These are phyloP conservation scores for Malurus melanocephalus DNA, from an alignment of 2,113 vertebrate species.

Conservation along the genomic window DNA sequence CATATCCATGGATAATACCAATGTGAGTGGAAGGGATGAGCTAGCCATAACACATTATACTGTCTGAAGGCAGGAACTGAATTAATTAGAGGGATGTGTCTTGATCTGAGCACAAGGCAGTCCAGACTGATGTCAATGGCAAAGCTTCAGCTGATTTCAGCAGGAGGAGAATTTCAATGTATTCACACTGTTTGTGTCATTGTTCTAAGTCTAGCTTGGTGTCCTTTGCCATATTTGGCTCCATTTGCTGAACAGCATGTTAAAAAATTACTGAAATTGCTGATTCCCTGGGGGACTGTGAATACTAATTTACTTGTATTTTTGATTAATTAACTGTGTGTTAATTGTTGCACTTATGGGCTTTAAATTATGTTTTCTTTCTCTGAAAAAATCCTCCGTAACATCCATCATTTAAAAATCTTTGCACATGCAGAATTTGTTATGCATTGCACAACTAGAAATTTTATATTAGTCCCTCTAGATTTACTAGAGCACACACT, in stretches of 20 bases:
- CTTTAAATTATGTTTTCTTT: not conserved
- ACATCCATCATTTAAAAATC: not conserved
- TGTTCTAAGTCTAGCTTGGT: not conserved
- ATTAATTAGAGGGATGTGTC: not conserved
- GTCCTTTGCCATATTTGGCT: not conserved
- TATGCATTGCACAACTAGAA: not conserved
- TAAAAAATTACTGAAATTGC: not conserved
- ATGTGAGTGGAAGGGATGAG: not conserved
- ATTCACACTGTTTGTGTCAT: not conserved
- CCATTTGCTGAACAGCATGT: not conserved
- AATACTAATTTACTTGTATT: not conserved
- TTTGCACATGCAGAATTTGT: not conserved
- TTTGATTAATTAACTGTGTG: not conserved
- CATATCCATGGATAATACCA: not conserved
- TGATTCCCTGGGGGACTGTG: not conserved
- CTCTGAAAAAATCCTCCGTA: not conserved
- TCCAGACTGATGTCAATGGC: not conserved
- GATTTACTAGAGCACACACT: not conserved
- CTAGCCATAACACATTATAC: not conserved
- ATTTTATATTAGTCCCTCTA: not conserved
- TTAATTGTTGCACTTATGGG: not conserved
- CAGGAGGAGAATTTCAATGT: not conserved
- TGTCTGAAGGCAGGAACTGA: not conserved
- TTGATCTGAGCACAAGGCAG: not conserved
- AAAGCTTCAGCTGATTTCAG: not conserved